Evolutionary conservation across 2,113 vertebrate genomes (phyloP).

Genomic region (Climacteris rufus): DNA sequence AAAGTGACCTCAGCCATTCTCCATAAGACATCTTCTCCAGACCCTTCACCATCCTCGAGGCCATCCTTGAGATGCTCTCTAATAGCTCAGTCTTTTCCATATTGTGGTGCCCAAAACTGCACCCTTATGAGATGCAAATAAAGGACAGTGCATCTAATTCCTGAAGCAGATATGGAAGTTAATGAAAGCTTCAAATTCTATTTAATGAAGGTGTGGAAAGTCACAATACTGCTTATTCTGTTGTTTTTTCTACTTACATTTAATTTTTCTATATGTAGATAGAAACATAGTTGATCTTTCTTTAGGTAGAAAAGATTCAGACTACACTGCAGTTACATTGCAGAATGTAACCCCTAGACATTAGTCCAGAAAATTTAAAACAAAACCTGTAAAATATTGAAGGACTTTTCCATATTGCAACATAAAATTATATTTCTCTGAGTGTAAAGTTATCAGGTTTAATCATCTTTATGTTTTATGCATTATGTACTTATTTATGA

Average conservation of each 20-base stretch:
- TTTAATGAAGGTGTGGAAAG: not conserved
- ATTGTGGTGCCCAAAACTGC: not conserved
- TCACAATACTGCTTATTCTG: not conserved
- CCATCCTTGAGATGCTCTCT: not conserved
- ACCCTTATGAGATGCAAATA: not conserved
- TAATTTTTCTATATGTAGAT: not conserved
- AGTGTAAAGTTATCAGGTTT: not conserved
- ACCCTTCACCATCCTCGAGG: too few relatives aligned
- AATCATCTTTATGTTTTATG: not conserved
- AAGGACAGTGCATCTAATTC: not conserved
- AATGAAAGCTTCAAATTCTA: not conserved
- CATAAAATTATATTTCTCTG: not conserved
- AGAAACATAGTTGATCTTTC: accelerated
- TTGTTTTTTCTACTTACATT: not conserved
- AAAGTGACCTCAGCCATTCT: not conserved
- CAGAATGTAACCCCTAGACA: not conserved
- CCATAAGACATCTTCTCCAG: not conserved
- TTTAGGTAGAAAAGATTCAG: not conserved
- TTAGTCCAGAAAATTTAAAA: not conserved
- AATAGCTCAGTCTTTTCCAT: not conserved
- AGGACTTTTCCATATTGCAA: not conserved
- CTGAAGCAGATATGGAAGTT: not conserved
- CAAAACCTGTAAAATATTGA: not conserved
- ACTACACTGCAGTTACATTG: not conserved
- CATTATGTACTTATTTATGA: not conserved